phyloP scores from a whole-genome alignment of 2,888 invertebrate species.

The Dicranocentrus wangi region DNA sequence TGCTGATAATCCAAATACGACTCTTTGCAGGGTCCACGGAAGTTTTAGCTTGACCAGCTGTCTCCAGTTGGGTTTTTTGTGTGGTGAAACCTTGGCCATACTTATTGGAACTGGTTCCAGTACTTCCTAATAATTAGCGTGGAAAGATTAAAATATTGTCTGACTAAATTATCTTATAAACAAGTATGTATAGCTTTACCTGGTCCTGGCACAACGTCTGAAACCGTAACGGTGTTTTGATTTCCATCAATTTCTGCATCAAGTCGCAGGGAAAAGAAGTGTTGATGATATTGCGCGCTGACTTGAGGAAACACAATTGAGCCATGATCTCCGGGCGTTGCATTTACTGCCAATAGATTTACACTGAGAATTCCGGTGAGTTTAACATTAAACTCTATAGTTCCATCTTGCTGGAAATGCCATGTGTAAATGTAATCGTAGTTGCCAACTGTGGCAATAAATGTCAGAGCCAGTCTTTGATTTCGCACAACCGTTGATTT shows the following conservation, averaged over 20 bases:
- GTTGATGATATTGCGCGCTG: conserved; percentile 52
- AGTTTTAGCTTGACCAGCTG: conserved; percentile 30
- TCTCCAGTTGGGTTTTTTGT: conserved; percentile 14
- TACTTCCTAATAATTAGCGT: neutral
- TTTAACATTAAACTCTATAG: conserved; percentile 47
- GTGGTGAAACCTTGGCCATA: conserved; percentile 54
- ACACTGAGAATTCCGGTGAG: conserved; percentile 45
- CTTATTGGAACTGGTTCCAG: conserved; percentile 32
- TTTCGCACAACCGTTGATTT: conserved; percentile 32
- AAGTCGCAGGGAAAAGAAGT: conserved; percentile 39
- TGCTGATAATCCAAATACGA: conserved; percentile 44
- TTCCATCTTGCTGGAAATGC: conserved; percentile 61
- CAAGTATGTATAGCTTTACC: too few species aligned
- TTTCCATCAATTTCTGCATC: conserved; percentile 57
- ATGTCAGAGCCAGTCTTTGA: conserved; percentile 34
- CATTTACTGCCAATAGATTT: conserved; percentile 25
- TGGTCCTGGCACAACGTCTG: conserved; percentile 27
- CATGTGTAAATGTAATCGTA: conserved; percentile 63
- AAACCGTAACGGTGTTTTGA: conserved; percentile 32
- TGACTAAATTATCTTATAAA: too few species aligned
- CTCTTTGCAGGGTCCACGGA: conserved; percentile 20
- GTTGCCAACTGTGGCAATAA: conserved; percentile 45
- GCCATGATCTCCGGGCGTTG: conserved; percentile 28
- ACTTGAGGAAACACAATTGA: conserved; percentile 30
- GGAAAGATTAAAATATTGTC: too few species aligned